Base-by-base conservation (phyloP, 2,797 vertebrate species). In the Chelmon rostratus region DNA sequence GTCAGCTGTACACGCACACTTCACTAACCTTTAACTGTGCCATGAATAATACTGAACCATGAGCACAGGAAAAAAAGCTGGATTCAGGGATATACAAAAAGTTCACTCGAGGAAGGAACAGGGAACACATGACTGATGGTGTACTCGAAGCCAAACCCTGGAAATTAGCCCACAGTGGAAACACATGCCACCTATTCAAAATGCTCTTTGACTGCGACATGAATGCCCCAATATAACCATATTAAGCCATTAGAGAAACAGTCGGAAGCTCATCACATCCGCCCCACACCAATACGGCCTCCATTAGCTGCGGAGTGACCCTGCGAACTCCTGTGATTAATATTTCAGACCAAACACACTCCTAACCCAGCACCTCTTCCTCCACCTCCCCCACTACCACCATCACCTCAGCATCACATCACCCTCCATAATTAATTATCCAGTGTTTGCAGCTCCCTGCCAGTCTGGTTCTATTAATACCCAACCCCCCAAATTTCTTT, bases 361-460 rank as follows among this genome's bases (percentile, higher is more conserved):
- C 72, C 81, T 74, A 82, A 81, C 54, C 68, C 66, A 40, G 70
- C 84, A 79, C 73, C 88, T 78, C 75, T 53, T 49, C 73, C 67
- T 57, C 76, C 72, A 66, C 53, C 77, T 67, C 69, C 68, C 46
- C 68, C 19, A 46, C 74, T 33, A 40, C 52, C 58, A 75, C 74
- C 74, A 68, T 83, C 85, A 87, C 81, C 78, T 89, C 84, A 68
- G 78, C 86, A 85, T 86, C 87, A 83, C 87, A 83, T 87, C 83
- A 80, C 59, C 88, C 86, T 85, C 82, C 62, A 81, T 90, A 92
- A 94, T 93, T 84, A 93, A 94, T 93, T 89, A 92, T 81, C 87
- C 82, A 68, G 68, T 77, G 80, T 88, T 78, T 88, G 81, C 76
- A 83, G 88, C 85, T 79, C 72, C 80, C 84, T 85, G 88, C 68